A percentile compares a stretch with the other conserved stretches of the same genome.
These are phyloP conservation scores for Gymnoscopelus microlampas DNA, from an alignment of 2,797 vertebrate genomes.

Conservation along the genomic window DNA sequence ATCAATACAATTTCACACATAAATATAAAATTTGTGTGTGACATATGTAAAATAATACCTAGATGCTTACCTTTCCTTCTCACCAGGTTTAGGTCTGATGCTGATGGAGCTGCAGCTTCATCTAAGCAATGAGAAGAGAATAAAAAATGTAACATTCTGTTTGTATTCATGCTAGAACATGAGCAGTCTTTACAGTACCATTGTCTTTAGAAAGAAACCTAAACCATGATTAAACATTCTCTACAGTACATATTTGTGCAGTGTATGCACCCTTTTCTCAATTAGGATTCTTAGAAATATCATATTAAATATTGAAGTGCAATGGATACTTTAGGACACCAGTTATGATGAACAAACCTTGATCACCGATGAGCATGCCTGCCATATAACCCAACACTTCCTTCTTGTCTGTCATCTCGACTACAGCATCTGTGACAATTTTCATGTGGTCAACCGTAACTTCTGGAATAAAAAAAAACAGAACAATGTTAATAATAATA, in stretches of 20 bases:
- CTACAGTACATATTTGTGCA: not conserved
- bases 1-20: not conserved
- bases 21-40: no score
- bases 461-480: constrained; percentile 64
- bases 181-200: not conserved
- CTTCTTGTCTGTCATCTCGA: constrained; percentile 77
- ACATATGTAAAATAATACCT: not conserved
- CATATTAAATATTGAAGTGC: no score
- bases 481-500: not conserved
- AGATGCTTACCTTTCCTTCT: constrained; percentile 72
- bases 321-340: not conserved
- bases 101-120: constrained; percentile 35
- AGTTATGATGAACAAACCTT: constrained; percentile 59
- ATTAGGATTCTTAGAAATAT: no score
- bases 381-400: constrained; percentile 78
- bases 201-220: not conserved
- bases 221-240: no score
- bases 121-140: constrained; percentile 52
- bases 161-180: not conserved
- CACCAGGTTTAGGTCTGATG: constrained; percentile 60
- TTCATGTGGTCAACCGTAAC: constrained; percentile 77
- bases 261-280: constrained; percentile 61
- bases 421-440: constrained; percentile 73
- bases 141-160: not conserved
- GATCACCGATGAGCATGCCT: constrained; percentile 73